These are phyloP conservation scores for Strongylocentrotus purpuratus DNA, from an alignment of 35 echinoderm and acorn worm species.

Conservation along the genomic window DNA sequence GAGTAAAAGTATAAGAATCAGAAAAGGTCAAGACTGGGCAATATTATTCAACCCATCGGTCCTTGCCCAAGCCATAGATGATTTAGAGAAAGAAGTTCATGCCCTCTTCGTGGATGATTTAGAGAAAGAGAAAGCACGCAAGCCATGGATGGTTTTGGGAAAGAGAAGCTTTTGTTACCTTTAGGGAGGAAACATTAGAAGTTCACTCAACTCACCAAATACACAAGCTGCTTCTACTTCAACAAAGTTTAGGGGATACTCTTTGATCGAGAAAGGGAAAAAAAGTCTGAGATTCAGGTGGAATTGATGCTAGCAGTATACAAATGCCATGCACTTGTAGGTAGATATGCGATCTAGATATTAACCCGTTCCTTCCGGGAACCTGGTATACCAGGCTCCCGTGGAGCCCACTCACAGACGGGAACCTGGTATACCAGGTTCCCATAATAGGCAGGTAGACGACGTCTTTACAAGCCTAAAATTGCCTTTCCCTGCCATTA, in stretches of 20 bases:
- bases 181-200: not conserved
- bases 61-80: not conserved
- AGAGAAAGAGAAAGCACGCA: not conserved
- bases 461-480: no score
- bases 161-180: not conserved
- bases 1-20: not conserved
- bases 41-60: not conserved
- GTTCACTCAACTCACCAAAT: constrained; percentile 1
- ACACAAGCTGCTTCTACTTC: constrained; percentile 10
- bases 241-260: not conserved
- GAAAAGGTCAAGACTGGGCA: not conserved
- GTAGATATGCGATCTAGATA: not conserved
- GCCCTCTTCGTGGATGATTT: not conserved
- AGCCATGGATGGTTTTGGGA: not conserved
- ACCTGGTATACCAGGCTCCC: no score
- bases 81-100: not conserved
- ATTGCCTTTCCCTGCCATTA: no score
- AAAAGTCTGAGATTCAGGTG: not conserved
- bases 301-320: not conserved
- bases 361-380: no score
- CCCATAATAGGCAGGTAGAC: no score
- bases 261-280: not conserved
- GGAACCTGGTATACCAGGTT: no score
- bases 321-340: not conserved
- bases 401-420: no score